Evolutionary conservation across 1,140 invertebrate species (phyloP).

Genomic region (Eupristina koningsbergeri): DNA sequence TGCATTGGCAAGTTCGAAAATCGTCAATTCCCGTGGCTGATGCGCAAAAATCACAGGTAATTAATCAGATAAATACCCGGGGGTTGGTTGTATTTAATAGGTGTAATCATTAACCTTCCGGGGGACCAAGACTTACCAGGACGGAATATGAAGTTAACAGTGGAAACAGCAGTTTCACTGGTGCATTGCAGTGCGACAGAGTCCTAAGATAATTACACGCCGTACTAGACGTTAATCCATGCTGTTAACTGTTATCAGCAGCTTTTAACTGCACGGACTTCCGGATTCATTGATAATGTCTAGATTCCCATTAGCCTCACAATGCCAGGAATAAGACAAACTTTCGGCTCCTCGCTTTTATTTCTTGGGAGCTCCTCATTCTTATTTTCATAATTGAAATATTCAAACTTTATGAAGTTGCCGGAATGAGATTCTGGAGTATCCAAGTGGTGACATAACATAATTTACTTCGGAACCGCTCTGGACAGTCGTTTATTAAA

Average conservation of each 20-base stretch:
- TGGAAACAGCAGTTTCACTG: background rate
- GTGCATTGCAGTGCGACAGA: background rate
- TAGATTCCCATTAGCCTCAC: background rate
- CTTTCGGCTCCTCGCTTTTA: background rate
- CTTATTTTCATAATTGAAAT: constrained; percentile 5
- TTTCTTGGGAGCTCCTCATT: background rate
- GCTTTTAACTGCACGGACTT: constrained; percentile 33
- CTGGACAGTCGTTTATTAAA: background rate
- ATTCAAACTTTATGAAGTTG: background rate
- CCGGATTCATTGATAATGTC: constrained; percentile 20
- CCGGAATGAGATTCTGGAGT: no score
- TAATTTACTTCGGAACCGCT: background rate
- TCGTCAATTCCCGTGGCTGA: no score
- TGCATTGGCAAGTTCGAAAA: no score
- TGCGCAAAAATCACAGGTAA: background rate
- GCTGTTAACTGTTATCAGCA: constrained; percentile 24
- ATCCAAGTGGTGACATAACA: background rate
- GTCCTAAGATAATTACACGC: constrained; percentile 35
- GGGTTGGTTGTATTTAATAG: background rate
- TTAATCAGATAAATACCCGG: background rate
- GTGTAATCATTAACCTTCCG: background rate
- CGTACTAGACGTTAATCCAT: constrained; percentile 21
- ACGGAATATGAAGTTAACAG: constrained; percentile 1
- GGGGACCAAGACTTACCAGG: background rate
- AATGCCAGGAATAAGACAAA: background rate